These are phyloP conservation scores for Rattus rattus DNA, from an alignment of 2,113 vertebrate species.

Conservation along the genomic window DNA sequence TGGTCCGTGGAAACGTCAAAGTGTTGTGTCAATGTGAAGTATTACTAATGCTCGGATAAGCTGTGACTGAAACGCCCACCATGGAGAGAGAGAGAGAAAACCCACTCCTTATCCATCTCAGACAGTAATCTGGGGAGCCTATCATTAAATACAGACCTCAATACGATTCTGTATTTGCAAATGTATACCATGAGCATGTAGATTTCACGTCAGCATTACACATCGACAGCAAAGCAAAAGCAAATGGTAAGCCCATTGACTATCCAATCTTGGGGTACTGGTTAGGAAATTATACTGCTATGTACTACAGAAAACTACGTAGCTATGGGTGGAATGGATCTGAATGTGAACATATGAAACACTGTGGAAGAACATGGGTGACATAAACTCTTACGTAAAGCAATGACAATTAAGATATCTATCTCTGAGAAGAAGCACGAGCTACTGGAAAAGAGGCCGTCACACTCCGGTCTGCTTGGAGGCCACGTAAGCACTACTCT, in stretches of 20 bases:
- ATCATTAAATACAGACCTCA: background rate
- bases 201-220: background rate
- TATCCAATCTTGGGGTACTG: background rate
- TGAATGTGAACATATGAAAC: background rate
- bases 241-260: constrained; percentile 12
- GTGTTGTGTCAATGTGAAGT: background rate
- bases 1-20: background rate
- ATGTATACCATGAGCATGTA: background rate
- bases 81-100: background rate
- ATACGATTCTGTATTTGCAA: background rate
- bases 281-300: constrained; percentile 30
- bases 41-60: background rate
- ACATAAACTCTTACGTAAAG: constrained; percentile 1
- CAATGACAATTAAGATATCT: background rate
- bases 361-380: background rate
- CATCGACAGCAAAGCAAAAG: constrained; percentile 31
- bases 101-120: background rate
- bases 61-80: background rate
- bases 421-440: background rate
- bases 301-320: background rate
- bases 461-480: background rate
- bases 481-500: background rate
- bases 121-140: background rate
- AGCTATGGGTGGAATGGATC: background rate
- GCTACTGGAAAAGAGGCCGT: background rate